These are phyloP conservation scores for Coregonus clupeaformis DNA, from an alignment of 2,113 vertebrate genomes.

Conservation along the genomic window DNA sequence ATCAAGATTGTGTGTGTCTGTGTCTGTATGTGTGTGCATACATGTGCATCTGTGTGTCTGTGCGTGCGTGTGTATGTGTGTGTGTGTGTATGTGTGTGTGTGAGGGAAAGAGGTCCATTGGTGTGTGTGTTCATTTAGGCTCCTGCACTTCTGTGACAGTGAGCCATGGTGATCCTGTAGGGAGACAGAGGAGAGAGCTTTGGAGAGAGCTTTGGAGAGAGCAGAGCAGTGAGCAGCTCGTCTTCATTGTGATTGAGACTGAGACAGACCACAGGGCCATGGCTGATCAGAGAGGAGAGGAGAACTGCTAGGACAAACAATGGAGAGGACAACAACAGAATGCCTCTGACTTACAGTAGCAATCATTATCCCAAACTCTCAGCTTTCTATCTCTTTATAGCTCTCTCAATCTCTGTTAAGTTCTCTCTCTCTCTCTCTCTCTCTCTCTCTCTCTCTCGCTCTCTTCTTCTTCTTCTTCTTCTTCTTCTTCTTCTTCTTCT, in stretches of 20 bases:
- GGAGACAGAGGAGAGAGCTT: conserved; percentile 17
- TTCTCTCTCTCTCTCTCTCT: background rate
- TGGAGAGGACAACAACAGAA: conserved; percentile 20
- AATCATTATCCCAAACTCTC: conserved; percentile 9
- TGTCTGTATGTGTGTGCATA: background rate
- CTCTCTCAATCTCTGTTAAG: background rate
- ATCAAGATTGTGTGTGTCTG: background rate
- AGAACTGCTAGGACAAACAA: conserved; percentile 27
- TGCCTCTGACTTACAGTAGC: background rate
- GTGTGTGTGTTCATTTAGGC: background rate
- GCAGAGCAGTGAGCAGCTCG: conserved; percentile 21
- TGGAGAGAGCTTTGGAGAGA: too few relatives aligned
- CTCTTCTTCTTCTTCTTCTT: too few relatives aligned
- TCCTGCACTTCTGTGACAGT: conserved; percentile 20
- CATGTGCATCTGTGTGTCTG: background rate
- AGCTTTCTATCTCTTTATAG: background rate
- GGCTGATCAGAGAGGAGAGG: conserved; percentile 14
- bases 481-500: too few relatives aligned
- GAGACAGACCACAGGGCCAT: conserved; percentile 24
- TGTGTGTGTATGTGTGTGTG: background rate
- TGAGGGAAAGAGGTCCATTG: background rate
- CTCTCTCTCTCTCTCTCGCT: background rate
- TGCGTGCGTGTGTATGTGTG: background rate
- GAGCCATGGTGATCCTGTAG: background rate
- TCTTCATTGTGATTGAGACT: conserved; percentile 45